phyloP scores from a whole-genome alignment of 2,797 vertebrate genomes.

The Hipposideros larvatus region DNA sequence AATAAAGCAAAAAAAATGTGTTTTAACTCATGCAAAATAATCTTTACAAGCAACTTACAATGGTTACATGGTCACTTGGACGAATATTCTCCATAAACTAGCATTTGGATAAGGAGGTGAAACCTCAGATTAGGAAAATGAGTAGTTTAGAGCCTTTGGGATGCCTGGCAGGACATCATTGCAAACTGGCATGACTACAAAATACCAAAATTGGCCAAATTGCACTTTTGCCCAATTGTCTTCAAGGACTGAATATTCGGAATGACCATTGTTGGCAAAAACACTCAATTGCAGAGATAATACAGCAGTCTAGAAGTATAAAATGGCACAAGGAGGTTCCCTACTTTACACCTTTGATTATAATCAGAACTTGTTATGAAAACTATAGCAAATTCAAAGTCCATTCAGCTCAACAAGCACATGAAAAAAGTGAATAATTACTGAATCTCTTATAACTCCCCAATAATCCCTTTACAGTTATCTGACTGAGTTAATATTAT shows the following conservation, averaged over 20 bases:
- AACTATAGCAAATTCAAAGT: conserved; percentile 40
- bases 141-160: conserved; percentile 40
- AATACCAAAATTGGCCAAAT: conserved; percentile 62
- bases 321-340: conserved; percentile 28
- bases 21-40: conserved; percentile 57
- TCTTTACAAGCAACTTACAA: conserved; percentile 33
- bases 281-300: conserved; percentile 18
- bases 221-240: conserved; percentile 44
- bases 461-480: not conserved
- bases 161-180: conserved; percentile 46
- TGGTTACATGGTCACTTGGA: conserved; percentile 34
- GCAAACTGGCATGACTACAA: conserved; percentile 27
- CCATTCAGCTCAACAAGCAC: conserved; percentile 27
- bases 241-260: conserved; percentile 48
- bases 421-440: conserved; percentile 58
- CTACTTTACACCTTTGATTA: conserved; percentile 47
- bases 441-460: not conserved
- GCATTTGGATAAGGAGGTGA: conserved; percentile 60
- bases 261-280: not conserved
- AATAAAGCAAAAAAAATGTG: conserved; percentile 45
- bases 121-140: conserved; percentile 53
- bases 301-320: not conserved
- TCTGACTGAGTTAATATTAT: conserved; percentile 12
- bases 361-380: conserved; percentile 21
- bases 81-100: conserved; percentile 5